Evolutionary conservation across 2,113 vertebrate genomes (phyloP).

Genomic region (Nesoenas mayeri): DNA sequence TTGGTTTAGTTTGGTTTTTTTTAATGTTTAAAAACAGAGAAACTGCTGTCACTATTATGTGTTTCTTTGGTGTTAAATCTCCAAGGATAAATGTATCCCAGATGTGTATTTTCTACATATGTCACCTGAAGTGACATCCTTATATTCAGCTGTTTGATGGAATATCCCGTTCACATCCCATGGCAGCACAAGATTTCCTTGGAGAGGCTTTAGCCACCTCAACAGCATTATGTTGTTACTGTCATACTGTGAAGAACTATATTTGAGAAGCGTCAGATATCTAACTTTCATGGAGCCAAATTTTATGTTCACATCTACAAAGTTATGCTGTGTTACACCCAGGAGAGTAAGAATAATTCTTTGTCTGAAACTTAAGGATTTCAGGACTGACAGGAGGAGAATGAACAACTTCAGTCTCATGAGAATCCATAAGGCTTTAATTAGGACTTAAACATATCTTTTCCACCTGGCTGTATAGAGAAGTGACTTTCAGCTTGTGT

Average conservation of each 20-base stretch:
- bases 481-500: background rate
- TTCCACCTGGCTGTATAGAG: background rate
- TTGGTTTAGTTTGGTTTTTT: background rate
- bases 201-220: background rate
- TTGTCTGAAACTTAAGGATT: background rate
- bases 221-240: background rate
- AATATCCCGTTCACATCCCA: background rate
- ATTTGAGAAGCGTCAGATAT: background rate
- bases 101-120: background rate
- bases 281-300: background rate
- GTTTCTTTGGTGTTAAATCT: background rate
- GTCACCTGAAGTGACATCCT: background rate
- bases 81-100: fast-evolving
- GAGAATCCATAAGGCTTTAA: background rate
- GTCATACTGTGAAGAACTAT: background rate
- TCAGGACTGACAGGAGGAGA: background rate
- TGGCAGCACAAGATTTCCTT: background rate
- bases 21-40: background rate
- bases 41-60: fast-evolving
- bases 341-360: background rate
- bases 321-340: background rate
- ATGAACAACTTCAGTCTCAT: background rate
- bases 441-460: background rate
- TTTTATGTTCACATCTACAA: background rate
- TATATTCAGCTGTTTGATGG: background rate